Base-by-base conservation (phyloP, 2,113 vertebrate genomes). In the Melanostigma gelatinosum region DNA sequence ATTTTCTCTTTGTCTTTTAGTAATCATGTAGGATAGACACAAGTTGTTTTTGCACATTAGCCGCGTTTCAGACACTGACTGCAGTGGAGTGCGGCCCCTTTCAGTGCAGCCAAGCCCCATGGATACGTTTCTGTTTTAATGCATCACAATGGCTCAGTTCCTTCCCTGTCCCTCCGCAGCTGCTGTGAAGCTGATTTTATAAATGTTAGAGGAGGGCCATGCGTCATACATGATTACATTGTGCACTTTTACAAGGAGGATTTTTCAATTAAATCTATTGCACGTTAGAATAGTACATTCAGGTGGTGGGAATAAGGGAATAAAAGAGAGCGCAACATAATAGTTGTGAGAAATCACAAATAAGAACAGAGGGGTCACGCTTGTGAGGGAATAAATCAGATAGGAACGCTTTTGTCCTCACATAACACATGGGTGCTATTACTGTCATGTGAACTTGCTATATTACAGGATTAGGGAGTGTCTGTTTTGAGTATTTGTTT, bases 101-200 rank as follows among this genome's bases (percentile, higher is more conserved):
- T 55, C 48, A 44, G 24, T 69, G 55, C 63, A 60, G n/a, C 62
- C n/a, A 20, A 62, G 72, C 44, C 55, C 44, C 44, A n/a, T 24
- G 24, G 36, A 16, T 55, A 72, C 1, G 22, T 34, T 27, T 48
- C 29, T 72, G 29, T 42, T 40, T 63, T 2, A 63, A 32, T 22
- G 46, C 34, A 34, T 65, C 29, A 76, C 22, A 64, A 57, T 24
- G 60, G 12, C 44, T 72, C 73, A 58, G 50, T 63, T 82, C 50
- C 36, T 69, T 36, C 22, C 8, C 48, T 64, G 15, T 38, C 22
- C 36, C 65, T 38, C 7, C 48, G 50, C 38, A 34, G 44, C 40
- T 54, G 42, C 42, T 55, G 24, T 63, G 27, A 63, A 29, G 32
- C 40, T 13, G 50, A 57, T 13, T 15, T 20, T 40, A 48, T 42